Evolutionary conservation across 2,888 invertebrate genomes (phyloP), one percentile per base, ranked within the genome.

Genomic region (Xylota sylvarum): DNA sequence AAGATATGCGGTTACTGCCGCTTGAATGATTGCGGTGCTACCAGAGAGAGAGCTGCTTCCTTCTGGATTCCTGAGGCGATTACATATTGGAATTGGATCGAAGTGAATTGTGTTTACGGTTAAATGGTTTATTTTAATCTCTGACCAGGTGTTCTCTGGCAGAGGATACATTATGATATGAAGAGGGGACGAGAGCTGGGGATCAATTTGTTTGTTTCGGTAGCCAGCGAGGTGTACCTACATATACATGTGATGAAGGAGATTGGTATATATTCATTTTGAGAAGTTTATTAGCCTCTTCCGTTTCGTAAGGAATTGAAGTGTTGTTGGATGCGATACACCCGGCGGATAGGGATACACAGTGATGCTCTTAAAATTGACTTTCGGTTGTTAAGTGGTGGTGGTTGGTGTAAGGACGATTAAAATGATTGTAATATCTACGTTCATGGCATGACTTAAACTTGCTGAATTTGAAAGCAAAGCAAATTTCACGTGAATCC

Each of bases 41-140:
- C 72, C 55, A 69, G 55, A 60, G 52, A 35, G 52, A 35, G 19
- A 14, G 43, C 76, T 37, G 86, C 73, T 86, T 86, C 86, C 86
- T 82, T 58, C 48, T 78, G 78, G 72, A 77, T 82, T 73, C 86
- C 86, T 86, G 73, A 86, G 86, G 86, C 86, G 77, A 86, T 86
- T 86, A 78, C 82, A 78, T 86, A 86, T 86, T 86, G 86, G 86
- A 86, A 86, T 86, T 86, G 82, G 82, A 82, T 86, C 86, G 77
- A 81, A 78, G 82, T 82, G 86, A 82, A 86, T 78, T 86, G 82
- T 86, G 82, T 82, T 86, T 82, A 86, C 82, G 86, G 86, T 86
- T 82, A 86, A 86, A 86, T 86, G 86, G 82, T 86, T 86, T 86
- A 86, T 86, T 86, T 82, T 82, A 86, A 86, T 86, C 86, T 82